Base-by-base conservation (phyloP, 1,140 invertebrate genomes). In the Drosophila rufa region DNA sequence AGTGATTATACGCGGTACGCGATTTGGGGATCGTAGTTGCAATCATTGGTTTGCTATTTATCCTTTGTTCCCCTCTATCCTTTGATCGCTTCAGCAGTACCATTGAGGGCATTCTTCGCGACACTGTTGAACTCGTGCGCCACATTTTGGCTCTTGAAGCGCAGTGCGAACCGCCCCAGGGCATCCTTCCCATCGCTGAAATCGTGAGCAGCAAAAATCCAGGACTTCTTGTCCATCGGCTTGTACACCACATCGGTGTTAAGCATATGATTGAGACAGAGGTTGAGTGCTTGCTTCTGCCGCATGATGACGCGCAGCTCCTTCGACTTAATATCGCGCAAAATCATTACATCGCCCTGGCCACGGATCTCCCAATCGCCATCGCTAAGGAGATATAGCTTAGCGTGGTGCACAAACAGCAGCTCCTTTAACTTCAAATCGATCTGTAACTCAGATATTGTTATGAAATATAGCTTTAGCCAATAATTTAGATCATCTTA, bases 211-310 rank as follows among this genome's bases (percentile, higher is more conserved):
- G 27, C 27, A 30, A 30, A 30, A 30, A 6, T 30, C 66, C 68
- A 77, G 60, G 14, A 59, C 42, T 12, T 51, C 3, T 11, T 5
- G 12, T 22, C 19, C 46, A 25, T 47, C 46, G 45, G 27, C 27
- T 30, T 30, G 27, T 30, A 30, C 27, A 30, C 27, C 27, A 30
- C 27, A 30, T 30, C 27, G 27, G 27, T 30, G 27, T 30, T 30
- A 30, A 30, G 27, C 27, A 6, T 30, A 30, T 30, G 27, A 30
- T 7, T 6, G 5, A 30, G 27, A 22, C 11, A 46, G 45, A 46
- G 4, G 4, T 46, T 22, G 19, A 22, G 12, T 5, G 12, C 17
- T 25, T 48, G 2, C 6, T 47, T 6, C 6, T 47, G 19, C 12
- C 14, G 7, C 22, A 48, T 48, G 12, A 12, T 1, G 12, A 48